Evolutionary conservation across 2,113 vertebrate species (phyloP), one percentile per base, ranked within the genome.

Genomic region (Prinia subflava): DNA sequence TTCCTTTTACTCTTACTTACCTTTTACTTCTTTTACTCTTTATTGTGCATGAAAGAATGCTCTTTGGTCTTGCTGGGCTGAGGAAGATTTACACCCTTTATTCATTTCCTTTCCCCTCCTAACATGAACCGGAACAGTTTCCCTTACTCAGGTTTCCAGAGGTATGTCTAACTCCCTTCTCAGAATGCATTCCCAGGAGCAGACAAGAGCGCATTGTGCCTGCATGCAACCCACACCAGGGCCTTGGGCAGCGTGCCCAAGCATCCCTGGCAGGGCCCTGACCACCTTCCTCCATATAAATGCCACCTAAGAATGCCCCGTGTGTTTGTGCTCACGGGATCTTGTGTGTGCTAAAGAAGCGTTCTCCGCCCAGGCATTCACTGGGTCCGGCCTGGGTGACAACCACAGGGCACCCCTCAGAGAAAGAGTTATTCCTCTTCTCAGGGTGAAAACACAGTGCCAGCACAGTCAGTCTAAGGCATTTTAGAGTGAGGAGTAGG

Each of bases 41-140:
- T 68, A 89, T 86, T 59, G 20, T 71, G 47, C 87, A 68, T 86
- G 68, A 94, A 91, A 90, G 56, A 68, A 89, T 23, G 18, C 15
- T 86, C 56, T 95, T 92, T 28, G 17, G 25, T 59, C 22, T 90
- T 37, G 21, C 63, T 86, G 44, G 15, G 35, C 56, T 95, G 83
- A 88, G 1, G 0, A 86, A 90, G 94, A 93, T 93, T 94, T 95
- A 83, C 90, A 77, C 68, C 71, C 64, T 95, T 92, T 93, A 94
- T 90, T 90, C 47, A 10, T 97, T 96, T 97, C 92, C 89, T 96
- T 91, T 92, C 81, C 83, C 69, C 44, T 89, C 87, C 91, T 86
- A 97, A 94, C 92, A 71, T 86, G 92, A 94, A 96, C 85, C 90
- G 79, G 94, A 97, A 97, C 93, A 92, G 90, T 92, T 95, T 95